Percentiles rank a stretch among this genome's conserved stretches.
These are phyloP conservation scores for Pseudomyrmex dendroicus DNA, from an alignment of 1,140 invertebrate species.

Conservation along the genomic window DNA sequence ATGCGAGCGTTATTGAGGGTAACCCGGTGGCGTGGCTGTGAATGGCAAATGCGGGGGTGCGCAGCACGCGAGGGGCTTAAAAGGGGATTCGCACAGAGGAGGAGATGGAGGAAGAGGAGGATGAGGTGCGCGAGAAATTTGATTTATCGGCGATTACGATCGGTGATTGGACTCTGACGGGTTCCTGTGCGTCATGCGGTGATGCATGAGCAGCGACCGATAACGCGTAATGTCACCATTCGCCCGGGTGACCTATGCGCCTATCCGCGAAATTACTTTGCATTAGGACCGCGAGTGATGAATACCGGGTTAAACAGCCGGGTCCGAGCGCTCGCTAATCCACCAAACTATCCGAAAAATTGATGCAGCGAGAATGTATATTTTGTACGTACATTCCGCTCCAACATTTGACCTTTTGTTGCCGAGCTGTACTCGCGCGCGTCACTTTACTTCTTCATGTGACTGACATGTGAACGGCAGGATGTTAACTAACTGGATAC, in stretches of 20 bases:
- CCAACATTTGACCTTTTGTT: conserved; percentile 13
- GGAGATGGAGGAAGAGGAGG: neutral
- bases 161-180: conserved; percentile 76
- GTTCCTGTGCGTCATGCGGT: conserved; percentile 71
- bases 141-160: conserved; percentile 81
- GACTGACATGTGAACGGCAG: neutral
- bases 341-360: conserved; percentile 41
- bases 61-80: neutral
- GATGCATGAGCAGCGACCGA: conserved; percentile 74
- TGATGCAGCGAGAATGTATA: neutral
- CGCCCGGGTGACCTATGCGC: conserved; percentile 59
- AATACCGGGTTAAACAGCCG: conserved; percentile 54
- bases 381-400: neutral
- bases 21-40: conserved; percentile 19
- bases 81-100: conserved; percentile 15
- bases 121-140: conserved; percentile 66
- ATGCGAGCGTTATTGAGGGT: conserved; percentile 34
- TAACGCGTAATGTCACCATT: conserved; percentile 76
- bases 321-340: conserved; percentile 5
- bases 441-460: neutral
- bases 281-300: conserved; percentile 62
- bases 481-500: neutral
- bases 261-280: conserved; percentile 68
- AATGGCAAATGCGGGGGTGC: conserved; percentile 8
- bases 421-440: neutral